phyloP scores from a whole-genome alignment of 2,888 invertebrate species.

The Tinea trinotella region DNA sequence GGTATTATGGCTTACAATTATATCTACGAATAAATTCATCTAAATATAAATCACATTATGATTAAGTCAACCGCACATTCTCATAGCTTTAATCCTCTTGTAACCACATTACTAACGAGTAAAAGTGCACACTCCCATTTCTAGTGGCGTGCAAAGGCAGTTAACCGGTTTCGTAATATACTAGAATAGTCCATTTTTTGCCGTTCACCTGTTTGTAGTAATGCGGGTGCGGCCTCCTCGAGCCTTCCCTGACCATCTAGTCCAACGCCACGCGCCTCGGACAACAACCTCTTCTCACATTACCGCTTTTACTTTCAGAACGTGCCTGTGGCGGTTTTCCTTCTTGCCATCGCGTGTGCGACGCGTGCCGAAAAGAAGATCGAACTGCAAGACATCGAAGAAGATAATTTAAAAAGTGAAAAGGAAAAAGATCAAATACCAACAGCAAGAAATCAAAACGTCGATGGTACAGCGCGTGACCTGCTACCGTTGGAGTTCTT shows the following conservation, averaged over 20 bases:
- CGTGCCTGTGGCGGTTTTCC: constrained; percentile 34
- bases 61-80: constrained; percentile 7
- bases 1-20: no score
- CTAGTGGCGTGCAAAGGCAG: constrained; percentile 33
- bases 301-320: constrained; percentile 61
- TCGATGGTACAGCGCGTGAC: constrained; percentile 24
- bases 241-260: constrained; percentile 36
- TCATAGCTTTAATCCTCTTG: constrained; percentile 20
- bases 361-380: constrained; percentile 74
- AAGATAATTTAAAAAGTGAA: constrained; percentile 77
- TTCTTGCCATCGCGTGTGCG: constrained; percentile 35
- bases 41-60: not conserved
- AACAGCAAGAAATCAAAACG: constrained; percentile 32
- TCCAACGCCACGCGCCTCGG: constrained; percentile 35
- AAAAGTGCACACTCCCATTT: constrained; percentile 60
- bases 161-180: constrained; percentile 58
- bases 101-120: constrained; percentile 58
- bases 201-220: constrained; percentile 54
- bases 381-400: constrained; percentile 82
- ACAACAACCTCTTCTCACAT: constrained; percentile 31
- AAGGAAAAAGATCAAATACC: constrained; percentile 44
- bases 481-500: constrained; percentile 43
- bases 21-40: no score
- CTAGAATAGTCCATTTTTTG: constrained; percentile 55
- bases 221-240: constrained; percentile 35